Conservation (phyloP, 2,113 vertebrate genomes). For the Nycticryphes semicollaris region DNA sequence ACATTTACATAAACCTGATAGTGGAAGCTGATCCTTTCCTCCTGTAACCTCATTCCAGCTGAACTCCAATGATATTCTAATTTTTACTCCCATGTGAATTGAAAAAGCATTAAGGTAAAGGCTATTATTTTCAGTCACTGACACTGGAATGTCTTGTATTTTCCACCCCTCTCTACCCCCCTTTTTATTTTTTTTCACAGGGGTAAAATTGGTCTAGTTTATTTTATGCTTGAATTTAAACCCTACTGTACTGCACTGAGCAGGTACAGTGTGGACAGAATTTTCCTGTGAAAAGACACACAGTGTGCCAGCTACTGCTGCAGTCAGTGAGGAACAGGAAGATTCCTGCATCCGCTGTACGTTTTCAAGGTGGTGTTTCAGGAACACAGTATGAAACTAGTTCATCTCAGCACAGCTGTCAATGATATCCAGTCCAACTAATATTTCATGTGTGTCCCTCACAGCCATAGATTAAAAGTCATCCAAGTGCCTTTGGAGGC, state of each 20-base stretch:
- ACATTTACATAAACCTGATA: neutral
- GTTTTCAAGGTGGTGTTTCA: neutral
- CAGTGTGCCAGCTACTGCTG: neutral
- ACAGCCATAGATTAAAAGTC: neutral
- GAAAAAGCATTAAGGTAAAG: neutral
- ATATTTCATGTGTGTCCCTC: neutral
- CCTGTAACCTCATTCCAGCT: neutral
- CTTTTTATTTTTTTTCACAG: neutral
- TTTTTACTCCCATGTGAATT: neutral
- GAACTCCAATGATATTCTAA: neutral
- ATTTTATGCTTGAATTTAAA: neutral
- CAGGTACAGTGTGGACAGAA: neutral
- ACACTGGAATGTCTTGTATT: neutral
- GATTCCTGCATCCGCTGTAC: neutral
- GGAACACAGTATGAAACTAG: neutral
- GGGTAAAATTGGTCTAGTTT: neutral
- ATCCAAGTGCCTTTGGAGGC: neutral
- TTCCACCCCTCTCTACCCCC: neutral
- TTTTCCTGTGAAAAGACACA: neutral
- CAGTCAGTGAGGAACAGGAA: neutral
- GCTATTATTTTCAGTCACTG: neutral
- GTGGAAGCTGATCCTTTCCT: neutral
- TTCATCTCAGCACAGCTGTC: conserved; percentile 1
- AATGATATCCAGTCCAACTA: conserved; percentile 2
- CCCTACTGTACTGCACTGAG: neutral